Percentiles rank a stretch among this genome's conserved stretches.
phyloP scores from a whole-genome alignment of 2,113 vertebrate species.

The Thamnophis sirtalis region DNA sequence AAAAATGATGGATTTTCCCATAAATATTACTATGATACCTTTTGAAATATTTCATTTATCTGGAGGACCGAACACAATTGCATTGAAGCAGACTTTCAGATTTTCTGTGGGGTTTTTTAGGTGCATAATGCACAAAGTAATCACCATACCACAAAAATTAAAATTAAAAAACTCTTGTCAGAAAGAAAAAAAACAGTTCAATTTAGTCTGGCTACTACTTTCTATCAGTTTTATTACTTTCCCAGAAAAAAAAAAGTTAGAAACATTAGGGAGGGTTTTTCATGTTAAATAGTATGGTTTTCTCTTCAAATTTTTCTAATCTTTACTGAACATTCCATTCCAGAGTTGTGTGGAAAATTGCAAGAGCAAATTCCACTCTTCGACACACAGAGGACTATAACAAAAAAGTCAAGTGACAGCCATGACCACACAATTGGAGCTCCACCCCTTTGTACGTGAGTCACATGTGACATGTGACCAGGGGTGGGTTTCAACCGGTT shows the following conservation, averaged over 20 bases:
- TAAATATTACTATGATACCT: not conserved
- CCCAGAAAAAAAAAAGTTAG: not conserved
- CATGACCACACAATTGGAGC: not conserved
- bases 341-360: not conserved
- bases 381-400: not conserved
- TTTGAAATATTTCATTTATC: not conserved
- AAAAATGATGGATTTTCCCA: not conserved
- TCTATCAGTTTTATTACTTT: not conserved
- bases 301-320: not conserved
- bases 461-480: not conserved
- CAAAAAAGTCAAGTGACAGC: not conserved
- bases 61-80: not conserved
- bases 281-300: not conserved
- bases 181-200: not conserved
- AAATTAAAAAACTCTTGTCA: not conserved
- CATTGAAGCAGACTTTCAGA: not conserved
- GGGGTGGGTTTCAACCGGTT: too few species aligned
- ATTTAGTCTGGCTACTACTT: too few species aligned
- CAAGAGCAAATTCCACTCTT: not conserved
- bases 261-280: not conserved
- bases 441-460: not conserved
- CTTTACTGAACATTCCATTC: not conserved
- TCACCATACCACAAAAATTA: not conserved
- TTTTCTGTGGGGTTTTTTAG: not conserved
- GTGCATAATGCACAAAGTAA: not conserved